phyloP scores from a whole-genome alignment of 2,888 invertebrate genomes.

The Ectemnius lituratus region DNA sequence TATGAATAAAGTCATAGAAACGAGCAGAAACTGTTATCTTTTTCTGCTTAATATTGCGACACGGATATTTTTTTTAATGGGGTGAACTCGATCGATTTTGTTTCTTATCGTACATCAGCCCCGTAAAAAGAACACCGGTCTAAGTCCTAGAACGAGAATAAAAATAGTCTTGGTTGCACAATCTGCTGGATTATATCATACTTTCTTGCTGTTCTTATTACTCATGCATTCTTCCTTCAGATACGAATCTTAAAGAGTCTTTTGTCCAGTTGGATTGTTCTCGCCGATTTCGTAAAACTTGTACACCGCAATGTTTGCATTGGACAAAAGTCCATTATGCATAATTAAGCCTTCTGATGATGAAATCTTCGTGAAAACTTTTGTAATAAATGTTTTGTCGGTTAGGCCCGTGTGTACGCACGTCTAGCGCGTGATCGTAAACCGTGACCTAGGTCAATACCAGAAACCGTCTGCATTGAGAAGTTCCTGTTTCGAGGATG shows the following conservation, averaged over 20 bases:
- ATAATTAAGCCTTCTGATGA: background rate
- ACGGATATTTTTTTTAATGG: too few species aligned
- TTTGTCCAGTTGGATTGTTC: background rate
- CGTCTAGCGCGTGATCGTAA: slow-evolving; percentile 24
- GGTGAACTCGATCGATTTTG: too few species aligned
- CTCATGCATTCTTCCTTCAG: background rate
- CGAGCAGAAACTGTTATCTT: too few species aligned
- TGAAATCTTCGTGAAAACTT: background rate
- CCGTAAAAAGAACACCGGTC: too few species aligned
- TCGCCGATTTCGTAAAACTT: background rate
- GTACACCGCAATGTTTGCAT: background rate
- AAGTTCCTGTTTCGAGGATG: too few species aligned
- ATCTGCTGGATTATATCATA: background rate
- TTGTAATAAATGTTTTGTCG: background rate
- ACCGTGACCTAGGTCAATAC: slow-evolving; percentile 56
- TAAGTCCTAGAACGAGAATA: background rate
- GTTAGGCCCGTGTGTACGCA: too few species aligned
- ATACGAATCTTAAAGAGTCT: background rate
- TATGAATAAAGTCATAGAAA: too few species aligned
- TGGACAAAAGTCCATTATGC: background rate
- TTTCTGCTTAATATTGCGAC: too few species aligned
- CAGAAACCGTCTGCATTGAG: slow-evolving; percentile 22
- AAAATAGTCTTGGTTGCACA: background rate
- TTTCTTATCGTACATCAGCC: too few species aligned
- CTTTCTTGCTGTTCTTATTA: background rate